phyloP scores from a whole-genome alignment of 2,888 invertebrate species.

The Caenorhabditis sulstoni region DNA sequence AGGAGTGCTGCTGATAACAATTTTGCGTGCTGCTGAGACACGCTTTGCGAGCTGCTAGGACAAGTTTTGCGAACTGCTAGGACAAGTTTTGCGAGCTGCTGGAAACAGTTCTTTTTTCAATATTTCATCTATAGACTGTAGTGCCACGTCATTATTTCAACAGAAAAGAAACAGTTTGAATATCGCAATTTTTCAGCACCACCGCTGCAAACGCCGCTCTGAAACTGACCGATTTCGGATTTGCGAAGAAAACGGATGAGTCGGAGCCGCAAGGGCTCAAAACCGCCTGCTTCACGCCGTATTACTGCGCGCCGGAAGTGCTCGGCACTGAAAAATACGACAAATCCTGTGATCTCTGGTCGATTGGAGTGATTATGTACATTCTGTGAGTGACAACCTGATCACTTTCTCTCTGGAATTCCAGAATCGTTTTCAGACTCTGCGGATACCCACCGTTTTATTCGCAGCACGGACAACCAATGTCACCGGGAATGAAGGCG shows the following conservation, averaged over 20 bases:
- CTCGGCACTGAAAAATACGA: conserved; percentile 97
- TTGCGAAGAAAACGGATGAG: conserved; percentile 91
- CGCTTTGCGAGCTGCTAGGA: no score
- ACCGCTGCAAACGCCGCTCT: conserved; percentile 87
- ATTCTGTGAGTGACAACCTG: conserved; percentile 87
- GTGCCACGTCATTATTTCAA: neutral
- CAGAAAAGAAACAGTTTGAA: neutral
- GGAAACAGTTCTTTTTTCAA: no score
- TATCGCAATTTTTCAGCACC: conserved; percentile 23
- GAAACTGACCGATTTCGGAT: conserved; percentile 98
- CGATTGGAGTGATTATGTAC: conserved; percentile 98
- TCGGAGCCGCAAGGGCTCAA: conserved; percentile 87
- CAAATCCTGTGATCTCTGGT: conserved; percentile 99
- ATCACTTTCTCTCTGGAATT: neutral
- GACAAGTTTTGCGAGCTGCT: no score
- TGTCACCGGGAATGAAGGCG: conserved; percentile 99
- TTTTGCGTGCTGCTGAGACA: no score
- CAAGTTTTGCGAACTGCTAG: no score
- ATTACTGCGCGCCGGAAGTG: conserved; percentile 90
- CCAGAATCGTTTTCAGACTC: conserved; percentile 83
- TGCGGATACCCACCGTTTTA: conserved; percentile 99
- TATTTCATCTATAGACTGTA: no score
- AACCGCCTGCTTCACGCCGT: conserved; percentile 99
- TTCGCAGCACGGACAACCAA: conserved; percentile 96
- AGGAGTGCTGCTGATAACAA: no score